Evolutionary conservation across 2,113 vertebrate species (phyloP).

Genomic region (Forbesichthys papilliferus): DNA sequence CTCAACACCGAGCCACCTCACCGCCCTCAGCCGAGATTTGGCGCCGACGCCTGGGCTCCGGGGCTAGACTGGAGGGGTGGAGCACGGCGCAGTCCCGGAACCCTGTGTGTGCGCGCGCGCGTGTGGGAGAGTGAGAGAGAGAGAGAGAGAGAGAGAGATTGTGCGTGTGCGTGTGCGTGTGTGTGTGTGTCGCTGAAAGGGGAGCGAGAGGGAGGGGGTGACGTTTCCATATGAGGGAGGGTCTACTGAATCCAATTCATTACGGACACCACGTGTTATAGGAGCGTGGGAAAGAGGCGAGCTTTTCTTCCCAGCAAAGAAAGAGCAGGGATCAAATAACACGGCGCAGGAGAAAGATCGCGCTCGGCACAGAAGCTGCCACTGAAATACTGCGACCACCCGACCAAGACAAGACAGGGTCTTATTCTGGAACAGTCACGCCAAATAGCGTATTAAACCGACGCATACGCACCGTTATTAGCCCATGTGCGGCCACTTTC

Average conservation of each 20-base stretch:
- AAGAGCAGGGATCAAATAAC: slow-evolving; percentile 86
- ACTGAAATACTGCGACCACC: slow-evolving; percentile 55
- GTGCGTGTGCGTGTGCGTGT: background rate
- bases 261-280: slow-evolving; percentile 87
- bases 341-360: slow-evolving; percentile 63
- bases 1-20: background rate
- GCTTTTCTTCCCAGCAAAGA: slow-evolving; percentile 97
- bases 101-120: background rate
- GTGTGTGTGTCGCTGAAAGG: background rate
- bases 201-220: slow-evolving; percentile 54
- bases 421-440: slow-evolving; percentile 33
- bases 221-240: slow-evolving; percentile 80
- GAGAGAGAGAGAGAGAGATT: slow-evolving; percentile 27
- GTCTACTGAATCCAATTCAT: slow-evolving; percentile 87
- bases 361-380: slow-evolving; percentile 56
- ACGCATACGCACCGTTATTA: too few relatives aligned
- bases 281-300: slow-evolving; percentile 99
- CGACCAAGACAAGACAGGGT: slow-evolving; percentile 53
- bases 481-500: too few relatives aligned
- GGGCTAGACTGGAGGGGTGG: slow-evolving; percentile 49
- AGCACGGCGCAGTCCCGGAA: slow-evolving; percentile 15
- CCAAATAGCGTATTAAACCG: too few relatives aligned
- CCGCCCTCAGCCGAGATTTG: slow-evolving; percentile 38
- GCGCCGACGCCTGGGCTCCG: slow-evolving; percentile 38
- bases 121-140: background rate